Conservation (phyloP, 2,888 invertebrate species). For the Dryadula phaetusa region DNA sequence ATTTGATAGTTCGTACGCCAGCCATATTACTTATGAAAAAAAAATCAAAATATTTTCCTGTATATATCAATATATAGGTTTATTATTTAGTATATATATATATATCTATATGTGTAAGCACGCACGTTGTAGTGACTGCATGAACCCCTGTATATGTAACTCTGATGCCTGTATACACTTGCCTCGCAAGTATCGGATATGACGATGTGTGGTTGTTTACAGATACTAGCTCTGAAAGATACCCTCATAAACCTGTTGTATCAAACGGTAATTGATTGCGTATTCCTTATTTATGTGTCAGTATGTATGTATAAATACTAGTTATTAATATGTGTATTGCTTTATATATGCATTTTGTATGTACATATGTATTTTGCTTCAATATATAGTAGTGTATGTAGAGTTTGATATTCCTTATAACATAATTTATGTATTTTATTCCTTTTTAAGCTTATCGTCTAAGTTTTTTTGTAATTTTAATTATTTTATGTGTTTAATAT, state of each 20-base stretch:
- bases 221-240: slow-evolving; percentile 63
- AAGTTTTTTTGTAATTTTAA: neutral
- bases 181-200: neutral
- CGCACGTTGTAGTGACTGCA: neutral
- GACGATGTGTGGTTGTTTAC: slow-evolving; percentile 43
- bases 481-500: neutral
- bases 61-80: no score
- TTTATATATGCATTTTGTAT: neutral
- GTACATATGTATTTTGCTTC: no score
- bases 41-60: no score
- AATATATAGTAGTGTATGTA: neutral
- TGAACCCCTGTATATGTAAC: slow-evolving; percentile 18
- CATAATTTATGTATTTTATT: neutral
- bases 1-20: no score
- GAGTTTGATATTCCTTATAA: neutral
- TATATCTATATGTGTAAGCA: neutral
- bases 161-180: slow-evolving; percentile 13
- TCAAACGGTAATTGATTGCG: slow-evolving; percentile 51
- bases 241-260: slow-evolving; percentile 57
- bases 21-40: no score
- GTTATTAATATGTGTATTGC: neutral
- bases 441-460: neutral
- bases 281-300: slow-evolving; percentile 3
- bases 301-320: neutral
- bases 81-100: neutral